Base-by-base conservation (phyloP, 1,140 invertebrate genomes). In the Notospermus geniculatus region DNA sequence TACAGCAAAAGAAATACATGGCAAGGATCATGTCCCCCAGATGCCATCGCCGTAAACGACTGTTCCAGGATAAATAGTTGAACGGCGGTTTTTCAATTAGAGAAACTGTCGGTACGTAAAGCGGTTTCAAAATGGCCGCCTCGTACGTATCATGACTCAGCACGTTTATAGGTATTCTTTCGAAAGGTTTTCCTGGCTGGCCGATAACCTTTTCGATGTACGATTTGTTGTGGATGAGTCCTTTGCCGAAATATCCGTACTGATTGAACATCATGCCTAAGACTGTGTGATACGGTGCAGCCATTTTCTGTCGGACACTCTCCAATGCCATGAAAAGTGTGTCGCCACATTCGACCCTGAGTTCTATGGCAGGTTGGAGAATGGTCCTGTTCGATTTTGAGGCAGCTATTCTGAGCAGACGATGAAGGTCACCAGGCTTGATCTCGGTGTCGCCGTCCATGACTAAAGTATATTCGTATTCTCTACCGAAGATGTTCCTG, bases 111-210 rank as follows among this genome's bases (percentile, higher is more conserved):
- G 71, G 66, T 9, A 68, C 71, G 58, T 71, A 76, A 15, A 75
- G 56, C 0, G 76, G 74, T 28, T 70, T 63, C 25, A 78, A 59
- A 17, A 76, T 53, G 1, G 74, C 72, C 19, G 76, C 74, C 54
- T 77, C 75, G 60, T 75, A 77, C 2, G 73, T 77, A 57, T 76
- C 75, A 45, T 77, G 75, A 64, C 76, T 78, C 1, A 78, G 63
- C n/a, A 78, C 74, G 60, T 78, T 73, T n/a, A 78, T 63, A 0
- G 76, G 76, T 13, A 78, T 71, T 28, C 70, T 60, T 60, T 78
- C 76, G n/a, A 78, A 73, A 15, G 66, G 45, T 39, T 74, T 66
- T 0, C 71, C 68, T 46, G 65, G 55, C 2, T 46, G 65, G 17
- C 76, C 76, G 52, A 78, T 78, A 1, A 78, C 67, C 30, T 71